Evolutionary conservation across 1,140 invertebrate species (phyloP).

Genomic region (Drosophila burlai): DNA sequence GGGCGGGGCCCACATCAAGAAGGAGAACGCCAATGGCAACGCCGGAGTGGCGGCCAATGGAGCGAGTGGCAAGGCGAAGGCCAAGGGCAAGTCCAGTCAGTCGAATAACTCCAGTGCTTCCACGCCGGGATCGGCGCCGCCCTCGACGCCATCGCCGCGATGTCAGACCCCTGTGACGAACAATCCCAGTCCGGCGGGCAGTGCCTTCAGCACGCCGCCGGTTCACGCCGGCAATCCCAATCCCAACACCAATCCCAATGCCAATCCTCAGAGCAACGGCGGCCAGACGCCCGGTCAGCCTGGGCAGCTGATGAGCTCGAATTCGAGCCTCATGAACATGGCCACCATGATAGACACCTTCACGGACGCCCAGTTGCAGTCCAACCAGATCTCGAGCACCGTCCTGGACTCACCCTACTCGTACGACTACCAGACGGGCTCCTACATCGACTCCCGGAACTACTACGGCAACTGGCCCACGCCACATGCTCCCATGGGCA

Average conservation of each 20-base stretch:
- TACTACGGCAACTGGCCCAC: slow-evolving; percentile 84
- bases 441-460: slow-evolving; percentile 84
- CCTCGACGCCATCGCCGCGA: slow-evolving; percentile 82
- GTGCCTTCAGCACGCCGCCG: slow-evolving; percentile 81
- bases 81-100: slow-evolving; percentile 73
- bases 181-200: slow-evolving; percentile 83
- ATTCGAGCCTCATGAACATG: slow-evolving; percentile 89
- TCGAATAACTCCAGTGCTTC: slow-evolving; percentile 75
- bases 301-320: slow-evolving; percentile 85
- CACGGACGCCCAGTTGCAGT: slow-evolving; percentile 91
- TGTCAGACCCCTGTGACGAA: slow-evolving; percentile 85
- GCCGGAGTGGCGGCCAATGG: slow-evolving; percentile 27
- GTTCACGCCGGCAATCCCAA: slow-evolving; percentile 68
- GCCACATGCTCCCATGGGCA: slow-evolving; percentile 65
- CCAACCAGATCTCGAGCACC: slow-evolving; percentile 92
- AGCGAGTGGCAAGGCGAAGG: slow-evolving; percentile 48
- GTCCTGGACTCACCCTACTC: slow-evolving; percentile 91
- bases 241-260: slow-evolving; percentile 39
- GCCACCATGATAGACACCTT: slow-evolving; percentile 90
- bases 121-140: slow-evolving; percentile 85
- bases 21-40: slow-evolving; percentile 49
- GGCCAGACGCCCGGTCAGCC: slow-evolving; percentile 41
- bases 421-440: slow-evolving; percentile 88
- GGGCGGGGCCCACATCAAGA: slow-evolving; percentile 55
- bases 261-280: slow-evolving; percentile 46